phyloP scores from a whole-genome alignment of 2,797 vertebrate genomes.

The Xenops minutus region DNA sequence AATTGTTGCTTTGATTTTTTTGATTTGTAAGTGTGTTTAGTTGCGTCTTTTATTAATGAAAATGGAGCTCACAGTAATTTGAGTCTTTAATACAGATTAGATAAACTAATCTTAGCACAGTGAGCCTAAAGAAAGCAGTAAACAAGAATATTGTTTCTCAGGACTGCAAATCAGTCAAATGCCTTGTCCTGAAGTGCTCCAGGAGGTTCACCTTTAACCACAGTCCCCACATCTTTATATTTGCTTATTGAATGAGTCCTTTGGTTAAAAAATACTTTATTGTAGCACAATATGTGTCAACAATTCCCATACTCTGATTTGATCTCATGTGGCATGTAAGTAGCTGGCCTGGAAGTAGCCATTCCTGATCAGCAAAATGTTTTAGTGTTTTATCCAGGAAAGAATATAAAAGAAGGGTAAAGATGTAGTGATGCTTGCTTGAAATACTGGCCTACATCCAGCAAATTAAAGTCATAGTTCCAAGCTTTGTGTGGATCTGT shows the following conservation, averaged over 20 bases:
- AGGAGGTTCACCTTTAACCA: neutral
- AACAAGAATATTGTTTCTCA: neutral
- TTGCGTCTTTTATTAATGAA: neutral
- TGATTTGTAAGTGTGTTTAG: neutral
- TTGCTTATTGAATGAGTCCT: neutral
- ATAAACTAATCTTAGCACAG: neutral
- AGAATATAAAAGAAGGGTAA: neutral
- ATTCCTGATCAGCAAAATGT: neutral
- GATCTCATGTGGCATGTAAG: neutral
- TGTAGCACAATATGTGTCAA: accelerated
- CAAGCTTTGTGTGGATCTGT: neutral
- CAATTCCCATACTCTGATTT: neutral
- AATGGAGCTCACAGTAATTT: neutral
- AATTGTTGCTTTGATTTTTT: neutral
- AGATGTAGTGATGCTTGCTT: neutral
- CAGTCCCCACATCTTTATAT: neutral
- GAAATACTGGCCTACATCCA: neutral
- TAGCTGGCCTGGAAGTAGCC: neutral
- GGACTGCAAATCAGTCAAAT: neutral
- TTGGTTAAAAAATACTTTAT: neutral
- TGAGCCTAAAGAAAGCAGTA: neutral
- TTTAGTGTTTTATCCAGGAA: neutral
- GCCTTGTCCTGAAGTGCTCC: neutral
- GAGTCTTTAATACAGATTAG: neutral
- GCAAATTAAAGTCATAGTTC: neutral